phyloP scores from a whole-genome alignment of 2,888 invertebrate species.

The Nomada flava region DNA sequence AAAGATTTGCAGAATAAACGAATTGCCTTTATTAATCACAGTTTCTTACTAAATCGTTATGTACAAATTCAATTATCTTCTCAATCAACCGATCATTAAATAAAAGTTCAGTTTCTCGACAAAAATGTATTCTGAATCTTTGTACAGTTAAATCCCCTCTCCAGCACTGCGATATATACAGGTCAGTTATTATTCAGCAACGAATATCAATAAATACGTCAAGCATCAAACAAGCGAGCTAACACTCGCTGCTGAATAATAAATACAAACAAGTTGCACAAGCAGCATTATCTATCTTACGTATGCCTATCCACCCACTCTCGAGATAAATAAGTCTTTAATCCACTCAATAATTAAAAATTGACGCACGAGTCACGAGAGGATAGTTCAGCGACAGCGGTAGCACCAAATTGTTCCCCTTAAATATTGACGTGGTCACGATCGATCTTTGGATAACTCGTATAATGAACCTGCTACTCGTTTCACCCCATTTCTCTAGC shows the following conservation, averaged over 20 bases:
- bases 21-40: no score
- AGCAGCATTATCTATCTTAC: no score
- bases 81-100: no score
- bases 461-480: conserved; percentile 7
- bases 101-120: background rate
- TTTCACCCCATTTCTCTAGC: background rate
- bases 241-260: background rate
- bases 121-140: background rate
- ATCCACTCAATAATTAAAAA: no score
- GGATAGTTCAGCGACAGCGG: no score
- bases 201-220: background rate
- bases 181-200: background rate
- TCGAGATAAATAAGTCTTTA: no score
- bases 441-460: conserved; percentile 8
- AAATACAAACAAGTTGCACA: background rate
- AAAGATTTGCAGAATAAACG: no score
- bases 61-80: no score
- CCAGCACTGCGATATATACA: background rate
- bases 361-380: no score
- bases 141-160: background rate
- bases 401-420: background rate
- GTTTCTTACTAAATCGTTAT: no score
- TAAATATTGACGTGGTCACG: background rate
- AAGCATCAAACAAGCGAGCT: background rate
- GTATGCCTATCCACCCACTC: no score